Percentiles rank a stretch among this genome's conserved stretches.
Conservation (phyloP, 2,888 invertebrate species). For the Drosophila rellima region DNA sequence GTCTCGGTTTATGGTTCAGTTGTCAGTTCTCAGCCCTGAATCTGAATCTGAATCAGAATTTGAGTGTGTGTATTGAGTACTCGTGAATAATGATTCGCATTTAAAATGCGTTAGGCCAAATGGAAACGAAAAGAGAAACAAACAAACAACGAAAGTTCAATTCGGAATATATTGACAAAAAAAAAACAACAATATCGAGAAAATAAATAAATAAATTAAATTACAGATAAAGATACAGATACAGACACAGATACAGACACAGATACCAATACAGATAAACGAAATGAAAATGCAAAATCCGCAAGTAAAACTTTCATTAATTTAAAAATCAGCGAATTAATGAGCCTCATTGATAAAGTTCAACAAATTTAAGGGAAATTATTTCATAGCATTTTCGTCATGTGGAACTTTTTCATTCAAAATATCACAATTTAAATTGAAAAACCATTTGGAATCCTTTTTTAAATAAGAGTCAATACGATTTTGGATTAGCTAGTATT, state of each 20-base stretch:
- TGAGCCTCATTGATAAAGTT: constrained; percentile 19
- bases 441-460: not conserved
- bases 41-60: constrained; percentile 9
- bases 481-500: not conserved
- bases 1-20: constrained; percentile 1
- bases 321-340: constrained; percentile 37
- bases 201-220: constrained; percentile 10
- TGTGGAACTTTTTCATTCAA: not conserved
- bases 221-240: constrained; percentile 4
- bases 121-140: constrained; percentile 8
- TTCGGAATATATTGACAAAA: not conserved
- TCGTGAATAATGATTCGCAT: constrained; percentile 42
- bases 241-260: constrained; percentile 2
- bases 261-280: constrained; percentile 9
- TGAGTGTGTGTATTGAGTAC: constrained; percentile 24
- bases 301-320: constrained; percentile 30
- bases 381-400: constrained; percentile 3
- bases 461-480: not conserved
- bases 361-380: constrained; percentile 2
- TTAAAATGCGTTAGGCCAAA: constrained; percentile 35
- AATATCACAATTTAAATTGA: not conserved
- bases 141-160: constrained; percentile 9
- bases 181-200: not conserved
- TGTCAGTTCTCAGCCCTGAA: not conserved
- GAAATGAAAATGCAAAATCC: constrained; percentile 23